Base-by-base conservation (phyloP, 2,113 vertebrate genomes). In the Euleptes europaea region DNA sequence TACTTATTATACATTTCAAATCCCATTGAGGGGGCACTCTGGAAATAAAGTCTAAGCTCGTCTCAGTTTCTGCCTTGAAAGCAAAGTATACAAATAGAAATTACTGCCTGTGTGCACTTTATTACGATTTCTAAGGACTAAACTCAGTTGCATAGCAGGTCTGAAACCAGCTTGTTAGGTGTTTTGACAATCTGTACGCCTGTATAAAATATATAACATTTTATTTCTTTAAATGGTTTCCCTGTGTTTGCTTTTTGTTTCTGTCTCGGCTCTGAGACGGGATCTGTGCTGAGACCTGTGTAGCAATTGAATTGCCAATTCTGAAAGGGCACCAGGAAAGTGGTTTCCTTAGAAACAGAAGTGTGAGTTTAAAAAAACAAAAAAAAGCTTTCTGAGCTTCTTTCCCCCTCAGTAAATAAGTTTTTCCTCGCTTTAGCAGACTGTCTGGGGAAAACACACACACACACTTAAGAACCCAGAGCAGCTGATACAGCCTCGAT, bases 281-380 rank as follows among this genome's bases (percentile, higher is more conserved):
- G 33, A 44, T 35, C 82, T 1, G 1, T 38, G 79, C 21, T 8
- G 2, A 77, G 79, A 85, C 54, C 73, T 83, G 3, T 1, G 90
- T 82, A 84, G 38, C 82, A 88, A 85, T 85, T 86, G 90, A 93
- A 67, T 86, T 85, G 90, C 78, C 80, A 11, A 0, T 83, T 83
- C 65, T 1, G 4, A 88, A 91, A n/a, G 2, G n/a, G 77, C 83
- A 78, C 0, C 1, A 66, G 76, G 76, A 86, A 54, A 88, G 65
- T 2, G 70, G 93, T 94, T 94, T 90, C 92, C 93, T 83, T 93
- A 88, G 94, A 94, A 95, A 94, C 93, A 2, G 90, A 78, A 7
- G 66, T 80, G 71, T 89, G 86, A 2, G 84, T 1, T 35, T n/a
- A 71, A 19, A 35, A 14, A 5, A 23, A 21, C 1, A 21, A 26